Evolutionary conservation across 2,888 invertebrate genomes (phyloP), one percentile per base, ranked within the genome.

Genomic region (Oscheius onirici): DNA sequence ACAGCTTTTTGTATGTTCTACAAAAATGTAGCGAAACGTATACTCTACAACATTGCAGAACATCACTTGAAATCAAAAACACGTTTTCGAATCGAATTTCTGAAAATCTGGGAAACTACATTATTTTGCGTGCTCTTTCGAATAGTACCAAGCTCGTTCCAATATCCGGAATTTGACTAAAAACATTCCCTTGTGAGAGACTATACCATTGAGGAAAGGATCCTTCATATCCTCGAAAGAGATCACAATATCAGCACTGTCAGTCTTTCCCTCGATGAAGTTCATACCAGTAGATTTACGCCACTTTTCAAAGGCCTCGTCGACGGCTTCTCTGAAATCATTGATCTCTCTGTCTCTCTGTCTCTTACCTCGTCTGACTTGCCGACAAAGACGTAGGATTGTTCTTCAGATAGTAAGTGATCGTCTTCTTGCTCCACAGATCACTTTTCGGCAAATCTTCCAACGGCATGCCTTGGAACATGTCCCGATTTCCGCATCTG

Each of bases 241-340:
- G 10, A 83, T 73, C 1, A 79, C 75, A 40, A 84, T 79, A 61
- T 84, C 82, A 3, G 83, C 75, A 13, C 54, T 49, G 15, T 60
- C 69, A 13, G 68, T 66, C 15, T 44, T 65, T 22, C 10, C 57
- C 61, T 79, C 74, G 26, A 68, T 61, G 24, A 79, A 79, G 11
- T 71, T 71, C 65, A 79, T 69, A 10, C 72, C 74, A 46, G 74
- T 71, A 2, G 70, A 74, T 22, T 60, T 69, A 0, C 72, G 54
- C 79, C 79, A 79, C 60, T 79, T 75, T 11, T 74, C 73, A 49
- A 79, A 79, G 20, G 79, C 79, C 49, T 79, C 75, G 20, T 74
- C 69, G 3, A 69, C 66, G 6, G 71, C 79, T 41, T 71, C 71
- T 46, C 73, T 76, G 58, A 24, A 28, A n/a, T n/a, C n/a, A n/a